A percentile compares a stretch with the other conserved stretches of the same genome.
phyloP scores from a whole-genome alignment of 2,888 invertebrate species.

The Prosapia bicincta region DNA sequence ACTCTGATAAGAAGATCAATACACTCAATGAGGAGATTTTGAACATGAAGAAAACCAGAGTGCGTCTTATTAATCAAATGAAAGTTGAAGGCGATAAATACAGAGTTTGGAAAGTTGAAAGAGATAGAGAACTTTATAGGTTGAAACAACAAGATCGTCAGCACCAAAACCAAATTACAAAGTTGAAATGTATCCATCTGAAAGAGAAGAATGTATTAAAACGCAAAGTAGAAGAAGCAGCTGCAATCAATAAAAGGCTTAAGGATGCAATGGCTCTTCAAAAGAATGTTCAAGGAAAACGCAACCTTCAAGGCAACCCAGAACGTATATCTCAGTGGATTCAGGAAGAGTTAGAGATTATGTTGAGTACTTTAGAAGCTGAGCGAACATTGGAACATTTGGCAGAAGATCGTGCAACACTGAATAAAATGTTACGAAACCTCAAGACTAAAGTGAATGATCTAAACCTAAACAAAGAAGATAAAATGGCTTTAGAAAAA shows the following conservation, averaged over 20 bases:
- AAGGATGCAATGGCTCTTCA: constrained; percentile 63
- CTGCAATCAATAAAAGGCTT: no score
- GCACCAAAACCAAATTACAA: constrained; percentile 72
- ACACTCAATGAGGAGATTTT: no score
- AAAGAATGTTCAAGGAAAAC: constrained; percentile 49
- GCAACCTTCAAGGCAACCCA: constrained; percentile 29
- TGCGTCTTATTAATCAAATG: no score
- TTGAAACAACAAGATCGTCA: constrained; percentile 79
- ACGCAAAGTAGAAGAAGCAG: no score
- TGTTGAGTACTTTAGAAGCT: constrained; percentile 72
- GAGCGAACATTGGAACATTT: constrained; percentile 71
- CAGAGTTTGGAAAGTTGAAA: constrained; percentile 73
- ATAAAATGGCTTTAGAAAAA: no score
- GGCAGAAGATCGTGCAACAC: constrained; percentile 64
- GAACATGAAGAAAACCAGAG: constrained; percentile 77
- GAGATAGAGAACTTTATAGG: constrained; percentile 74
- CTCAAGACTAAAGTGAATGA: no score
- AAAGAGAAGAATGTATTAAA: no score
- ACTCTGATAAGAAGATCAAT: no score
- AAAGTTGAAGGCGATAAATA: constrained; percentile 78
- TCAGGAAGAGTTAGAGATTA: no score
- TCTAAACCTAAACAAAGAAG: no score
- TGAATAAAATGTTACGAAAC: constrained; percentile 52
- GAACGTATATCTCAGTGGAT: constrained; percentile 53
- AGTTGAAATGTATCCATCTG: constrained; percentile 71